A percentile compares a stretch with the other conserved stretches of the same genome.
phyloP scores from a whole-genome alignment of 1,140 invertebrate genomes.

The Magallana gigas region DNA sequence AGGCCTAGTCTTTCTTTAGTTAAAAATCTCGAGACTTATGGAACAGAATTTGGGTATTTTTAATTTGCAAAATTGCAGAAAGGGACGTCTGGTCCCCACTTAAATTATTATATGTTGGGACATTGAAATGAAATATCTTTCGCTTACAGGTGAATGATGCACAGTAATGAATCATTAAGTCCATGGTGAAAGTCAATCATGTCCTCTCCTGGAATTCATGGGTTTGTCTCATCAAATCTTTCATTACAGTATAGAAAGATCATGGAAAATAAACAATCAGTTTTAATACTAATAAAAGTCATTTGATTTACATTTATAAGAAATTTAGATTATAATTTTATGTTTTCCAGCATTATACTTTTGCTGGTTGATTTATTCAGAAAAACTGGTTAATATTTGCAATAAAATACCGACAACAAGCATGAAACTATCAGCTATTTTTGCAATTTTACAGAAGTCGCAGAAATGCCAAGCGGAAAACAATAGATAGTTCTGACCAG shows the following conservation, averaged over 20 bases:
- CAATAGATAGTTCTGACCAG: not conserved
- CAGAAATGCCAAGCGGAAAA: conserved; percentile 14
- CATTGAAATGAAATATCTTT: too few relatives aligned
- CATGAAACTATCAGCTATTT: not conserved
- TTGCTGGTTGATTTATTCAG: not conserved
- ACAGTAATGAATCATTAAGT: not conserved
- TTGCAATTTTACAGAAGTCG: not conserved
- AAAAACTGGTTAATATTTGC: not conserved
- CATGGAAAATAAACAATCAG: not conserved
- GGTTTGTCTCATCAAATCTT: not conserved
- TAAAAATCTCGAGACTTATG: too few relatives aligned
- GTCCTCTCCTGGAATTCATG: too few relatives aligned
- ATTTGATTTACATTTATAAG: not conserved
- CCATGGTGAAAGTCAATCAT: not conserved
- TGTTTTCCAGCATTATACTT: not conserved
- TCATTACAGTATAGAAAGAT: not conserved
- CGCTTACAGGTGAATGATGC: too few relatives aligned
- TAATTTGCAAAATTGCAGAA: too few relatives aligned
- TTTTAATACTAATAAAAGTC: not conserved
- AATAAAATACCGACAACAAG: not conserved
- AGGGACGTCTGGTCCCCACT: too few relatives aligned
- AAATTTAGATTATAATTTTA: too few relatives aligned
- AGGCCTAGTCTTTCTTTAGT: too few relatives aligned
- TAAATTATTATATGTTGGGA: too few relatives aligned
- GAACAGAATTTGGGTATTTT: too few relatives aligned